Evolutionary conservation across 2,113 vertebrate genomes (phyloP).

Genomic region (Caloenas nicobarica): DNA sequence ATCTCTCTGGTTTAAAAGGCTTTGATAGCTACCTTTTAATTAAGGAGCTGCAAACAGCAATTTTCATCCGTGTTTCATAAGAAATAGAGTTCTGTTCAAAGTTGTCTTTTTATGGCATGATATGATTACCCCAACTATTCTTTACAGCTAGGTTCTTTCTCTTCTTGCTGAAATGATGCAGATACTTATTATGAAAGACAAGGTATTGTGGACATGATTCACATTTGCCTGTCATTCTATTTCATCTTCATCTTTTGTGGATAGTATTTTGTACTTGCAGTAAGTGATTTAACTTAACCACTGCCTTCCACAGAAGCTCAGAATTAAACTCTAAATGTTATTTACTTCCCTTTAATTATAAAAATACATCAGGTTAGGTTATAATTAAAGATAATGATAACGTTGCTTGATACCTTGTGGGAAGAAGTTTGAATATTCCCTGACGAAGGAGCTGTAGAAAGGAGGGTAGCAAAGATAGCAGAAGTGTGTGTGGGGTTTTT

Average conservation of each 20-base stretch:
- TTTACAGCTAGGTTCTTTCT: neutral
- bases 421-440: conserved; percentile 43
- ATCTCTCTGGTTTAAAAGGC: conserved; percentile 29
- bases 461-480: neutral
- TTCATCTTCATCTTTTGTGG: neutral
- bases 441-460: neutral
- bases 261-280: conserved; percentile 11
- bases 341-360: conserved; percentile 60
- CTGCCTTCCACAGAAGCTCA: conserved; percentile 11
- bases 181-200: neutral
- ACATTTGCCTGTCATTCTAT: neutral
- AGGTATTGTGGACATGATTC: neutral
- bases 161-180: neutral
- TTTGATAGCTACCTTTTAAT: conserved; percentile 52
- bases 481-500: neutral
- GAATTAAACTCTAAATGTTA: conserved; percentile 26
- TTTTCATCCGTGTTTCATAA: conserved; percentile 43
- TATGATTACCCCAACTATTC: neutral
- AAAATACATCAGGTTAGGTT: conserved; percentile 22
- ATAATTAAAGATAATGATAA: conserved; percentile 69
- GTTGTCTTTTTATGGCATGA: neutral
- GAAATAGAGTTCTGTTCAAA: neutral
- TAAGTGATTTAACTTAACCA: conserved; percentile 39
- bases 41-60: conserved; percentile 27
- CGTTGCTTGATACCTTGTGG: conserved; percentile 51